These are phyloP conservation scores for Apodemus speciosus DNA, from an alignment of 2,113 vertebrate genomes.

Conservation along the genomic window DNA sequence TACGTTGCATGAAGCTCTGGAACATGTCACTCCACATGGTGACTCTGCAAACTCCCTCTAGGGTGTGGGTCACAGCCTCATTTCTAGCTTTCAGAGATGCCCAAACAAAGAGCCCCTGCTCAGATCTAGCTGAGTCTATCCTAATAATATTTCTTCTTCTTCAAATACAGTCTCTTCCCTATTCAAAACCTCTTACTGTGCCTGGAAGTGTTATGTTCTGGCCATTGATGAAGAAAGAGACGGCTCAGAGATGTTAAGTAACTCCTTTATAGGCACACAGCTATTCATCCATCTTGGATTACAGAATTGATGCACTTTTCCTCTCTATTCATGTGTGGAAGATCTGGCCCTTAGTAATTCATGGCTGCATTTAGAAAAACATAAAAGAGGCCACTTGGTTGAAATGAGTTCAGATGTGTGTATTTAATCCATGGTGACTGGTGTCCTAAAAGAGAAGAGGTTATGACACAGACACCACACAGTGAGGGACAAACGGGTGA, in stretches of 20 bases:
- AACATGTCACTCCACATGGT: fast-evolving
- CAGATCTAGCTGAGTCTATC: neutral
- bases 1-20: neutral
- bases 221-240: neutral
- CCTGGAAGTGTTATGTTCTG: neutral
- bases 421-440: neutral
- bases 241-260: slow-evolving; percentile 38
- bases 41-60: no score
- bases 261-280: neutral
- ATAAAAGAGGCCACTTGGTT: neutral
- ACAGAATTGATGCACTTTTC: neutral
- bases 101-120: neutral
- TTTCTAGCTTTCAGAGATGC: neutral
- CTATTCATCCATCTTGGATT: neutral
- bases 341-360: neutral
- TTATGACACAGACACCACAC: neutral
- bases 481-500: neutral
- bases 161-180: neutral
- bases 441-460: neutral
- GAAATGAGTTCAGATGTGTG: neutral
- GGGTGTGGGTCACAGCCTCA: no score
- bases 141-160: neutral
- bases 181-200: neutral
- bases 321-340: neutral
- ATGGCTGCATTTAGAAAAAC: neutral